These are phyloP conservation scores for Trichonephila clavipes DNA, from an alignment of 1,140 invertebrate genomes.

Conservation along the genomic window DNA sequence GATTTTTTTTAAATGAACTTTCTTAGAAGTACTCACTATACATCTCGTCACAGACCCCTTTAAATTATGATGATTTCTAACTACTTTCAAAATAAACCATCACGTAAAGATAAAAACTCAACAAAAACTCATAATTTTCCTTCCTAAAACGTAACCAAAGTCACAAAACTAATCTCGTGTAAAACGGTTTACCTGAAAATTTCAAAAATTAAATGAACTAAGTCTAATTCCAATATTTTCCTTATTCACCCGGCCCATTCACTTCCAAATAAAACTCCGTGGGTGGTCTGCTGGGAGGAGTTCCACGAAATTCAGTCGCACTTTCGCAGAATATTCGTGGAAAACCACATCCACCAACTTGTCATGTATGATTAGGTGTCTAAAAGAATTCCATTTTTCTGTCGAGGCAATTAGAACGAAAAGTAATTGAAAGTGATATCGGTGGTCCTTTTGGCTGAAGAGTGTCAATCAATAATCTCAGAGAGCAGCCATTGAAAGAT, in stretches of 20 bases:
- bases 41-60: too few species aligned
- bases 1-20: too few species aligned
- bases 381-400: not conserved
- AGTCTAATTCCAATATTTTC: not conserved
- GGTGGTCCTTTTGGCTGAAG: not conserved
- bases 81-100: too few species aligned
- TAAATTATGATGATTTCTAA: too few species aligned
- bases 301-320: not conserved
- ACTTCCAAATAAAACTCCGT: not conserved
- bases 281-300: slow-evolving; percentile 42
- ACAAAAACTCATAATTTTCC: too few species aligned
- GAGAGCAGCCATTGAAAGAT: not conserved
- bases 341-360: slow-evolving; percentile 14
- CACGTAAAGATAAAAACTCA: too few species aligned
- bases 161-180: too few species aligned
- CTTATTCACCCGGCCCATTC: not conserved
- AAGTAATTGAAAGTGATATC: slow-evolving; percentile 24
- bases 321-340: not conserved
- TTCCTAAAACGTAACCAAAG: too few species aligned
- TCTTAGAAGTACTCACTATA: too few species aligned
- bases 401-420: not conserved
- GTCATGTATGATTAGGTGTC: slow-evolving; percentile 29
- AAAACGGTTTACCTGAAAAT: too few species aligned
- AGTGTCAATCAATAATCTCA: slow-evolving; percentile 10
- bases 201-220: not conserved